Conservation (phyloP, 2,797 vertebrate species). For the Pempheris klunzingeri region DNA sequence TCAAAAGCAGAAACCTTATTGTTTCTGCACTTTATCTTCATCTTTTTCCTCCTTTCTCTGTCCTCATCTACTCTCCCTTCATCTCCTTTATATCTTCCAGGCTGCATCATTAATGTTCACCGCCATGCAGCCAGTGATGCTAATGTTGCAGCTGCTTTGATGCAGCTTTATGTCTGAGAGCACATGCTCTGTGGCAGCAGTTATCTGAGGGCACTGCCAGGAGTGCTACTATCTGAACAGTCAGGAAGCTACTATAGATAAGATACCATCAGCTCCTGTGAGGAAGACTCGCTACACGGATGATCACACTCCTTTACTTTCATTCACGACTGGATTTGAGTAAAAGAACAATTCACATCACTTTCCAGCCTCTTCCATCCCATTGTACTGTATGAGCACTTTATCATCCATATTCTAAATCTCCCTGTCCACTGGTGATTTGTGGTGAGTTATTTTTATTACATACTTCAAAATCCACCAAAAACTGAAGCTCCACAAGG, state of each 20-base stretch:
- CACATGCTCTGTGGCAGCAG: conserved; percentile 47
- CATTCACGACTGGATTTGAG: conserved; percentile 38
- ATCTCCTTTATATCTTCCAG: conserved; percentile 23
- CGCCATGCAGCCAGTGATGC: conserved; percentile 33
- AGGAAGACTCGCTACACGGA: conserved; percentile 35
- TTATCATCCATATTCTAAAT: conserved; percentile 12
- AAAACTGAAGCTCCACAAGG: conserved; percentile 30
- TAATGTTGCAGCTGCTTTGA: conserved; percentile 37
- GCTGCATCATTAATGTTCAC: conserved; percentile 29
- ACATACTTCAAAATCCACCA: conserved; percentile 12
- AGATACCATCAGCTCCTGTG: conserved; percentile 68
- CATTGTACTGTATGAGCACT: not conserved
- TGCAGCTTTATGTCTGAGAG: conserved; percentile 29
- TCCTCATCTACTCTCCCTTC: conserved; percentile 5
- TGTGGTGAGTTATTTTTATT: conserved; percentile 23
- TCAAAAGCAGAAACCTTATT: conserved; percentile 18
- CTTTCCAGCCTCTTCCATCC: conserved; percentile 1
- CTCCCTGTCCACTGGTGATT: not conserved
- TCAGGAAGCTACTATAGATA: conserved; percentile 71
- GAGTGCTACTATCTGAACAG: conserved; percentile 61
- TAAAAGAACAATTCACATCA: conserved; percentile 22
- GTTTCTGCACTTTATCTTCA: conserved; percentile 31
- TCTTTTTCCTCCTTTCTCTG: conserved; percentile 4
- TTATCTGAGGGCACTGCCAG: conserved; percentile 63
- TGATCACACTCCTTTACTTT: conserved; percentile 52